These are phyloP conservation scores for Scomber colias DNA, from an alignment of 2,113 vertebrate species.

Conservation along the genomic window DNA sequence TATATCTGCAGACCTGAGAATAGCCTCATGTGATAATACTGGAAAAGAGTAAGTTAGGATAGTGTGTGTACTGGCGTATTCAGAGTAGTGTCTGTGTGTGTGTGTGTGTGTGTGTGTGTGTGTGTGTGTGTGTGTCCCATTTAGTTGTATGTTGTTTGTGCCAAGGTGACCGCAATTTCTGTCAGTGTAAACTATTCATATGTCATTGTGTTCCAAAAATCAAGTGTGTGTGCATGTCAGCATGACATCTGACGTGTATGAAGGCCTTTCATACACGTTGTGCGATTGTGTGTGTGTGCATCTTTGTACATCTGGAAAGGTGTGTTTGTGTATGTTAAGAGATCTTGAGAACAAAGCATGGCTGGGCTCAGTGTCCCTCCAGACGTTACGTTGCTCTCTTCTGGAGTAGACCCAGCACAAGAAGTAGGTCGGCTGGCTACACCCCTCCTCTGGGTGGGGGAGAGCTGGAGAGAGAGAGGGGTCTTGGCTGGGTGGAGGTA, in stretches of 20 bases:
- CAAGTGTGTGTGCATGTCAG: constrained; percentile 29
- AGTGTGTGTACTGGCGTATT: background rate
- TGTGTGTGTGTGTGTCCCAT: background rate
- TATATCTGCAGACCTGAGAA: constrained; percentile 41
- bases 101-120: background rate
- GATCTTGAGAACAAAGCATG: constrained; percentile 71
- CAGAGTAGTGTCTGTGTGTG: constrained; percentile 23
- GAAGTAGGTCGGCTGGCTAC: constrained; percentile 74
- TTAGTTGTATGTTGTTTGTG: constrained; percentile 37
- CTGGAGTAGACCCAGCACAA: constrained; percentile 69
- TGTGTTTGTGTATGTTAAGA: constrained; percentile 40
- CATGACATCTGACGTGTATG: constrained; percentile 13
- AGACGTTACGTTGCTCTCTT: constrained; percentile 80
- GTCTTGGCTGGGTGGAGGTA: constrained; percentile 56
- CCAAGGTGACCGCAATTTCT: constrained; percentile 55
- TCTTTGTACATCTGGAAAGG: constrained; percentile 4
- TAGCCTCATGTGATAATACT: constrained; percentile 47
- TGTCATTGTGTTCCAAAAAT: constrained; percentile 52
- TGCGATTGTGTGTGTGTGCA: constrained; percentile 1
- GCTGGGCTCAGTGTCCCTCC: constrained; percentile 69
- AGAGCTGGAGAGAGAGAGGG: constrained; percentile 12
- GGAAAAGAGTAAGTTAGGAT: background rate
- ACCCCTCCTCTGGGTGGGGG: constrained; percentile 61
- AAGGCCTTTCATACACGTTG: background rate
- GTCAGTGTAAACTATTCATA: constrained; percentile 47